Evolutionary conservation across 2,113 vertebrate species (phyloP), one percentile per base, ranked within the genome.

Genomic region (Colaptes auratus): DNA sequence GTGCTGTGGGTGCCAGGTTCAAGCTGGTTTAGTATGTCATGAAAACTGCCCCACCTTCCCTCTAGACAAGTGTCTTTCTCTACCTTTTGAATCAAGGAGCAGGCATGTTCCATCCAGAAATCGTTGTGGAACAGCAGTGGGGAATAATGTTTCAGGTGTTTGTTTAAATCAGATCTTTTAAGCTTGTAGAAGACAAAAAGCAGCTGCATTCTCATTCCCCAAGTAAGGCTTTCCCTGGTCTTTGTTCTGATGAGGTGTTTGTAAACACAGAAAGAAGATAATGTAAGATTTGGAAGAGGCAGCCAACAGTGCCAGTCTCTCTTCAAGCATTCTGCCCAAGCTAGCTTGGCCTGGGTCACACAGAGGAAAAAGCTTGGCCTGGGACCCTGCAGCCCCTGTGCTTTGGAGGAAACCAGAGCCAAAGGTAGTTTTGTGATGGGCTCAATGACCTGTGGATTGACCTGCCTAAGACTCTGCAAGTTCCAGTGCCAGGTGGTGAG

Each of bases 321-420:
- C 33, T 28, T 7, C 35, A 73, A 44, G 30, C 7, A 14, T 21
- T 28, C 24, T 83, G 36, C 8, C 11, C 6, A 12, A 27, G 5
- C 4, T 28, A 35, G 14, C 7, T 25, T 52, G 15, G 33, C 14
- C 21, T 4, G 10, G 31, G 6, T 20, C 16, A 42, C 1, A 0
- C 35, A 60, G n/a, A 48, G 19, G 19, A 48, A 46, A 16, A n/a
- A 53, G 12, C 11, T 59, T 24, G 6, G 27, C 15, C 27, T 44
- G 31, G 42, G 16, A 35, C 6, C 1, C 2, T 25, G 25, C 39
- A 82, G 21, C 12, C 17, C 17, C 39, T 50, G 28, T 76, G 65
- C 23, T 42, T 50, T 1, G 1, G 16, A 8, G 24, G 30, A 76
- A 36, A 30, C 24, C 7, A n/a, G 55, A 76, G 64, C 4, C 15